phyloP scores from a whole-genome alignment of 2,797 vertebrate species.

The Leptatherina wallacei region DNA sequence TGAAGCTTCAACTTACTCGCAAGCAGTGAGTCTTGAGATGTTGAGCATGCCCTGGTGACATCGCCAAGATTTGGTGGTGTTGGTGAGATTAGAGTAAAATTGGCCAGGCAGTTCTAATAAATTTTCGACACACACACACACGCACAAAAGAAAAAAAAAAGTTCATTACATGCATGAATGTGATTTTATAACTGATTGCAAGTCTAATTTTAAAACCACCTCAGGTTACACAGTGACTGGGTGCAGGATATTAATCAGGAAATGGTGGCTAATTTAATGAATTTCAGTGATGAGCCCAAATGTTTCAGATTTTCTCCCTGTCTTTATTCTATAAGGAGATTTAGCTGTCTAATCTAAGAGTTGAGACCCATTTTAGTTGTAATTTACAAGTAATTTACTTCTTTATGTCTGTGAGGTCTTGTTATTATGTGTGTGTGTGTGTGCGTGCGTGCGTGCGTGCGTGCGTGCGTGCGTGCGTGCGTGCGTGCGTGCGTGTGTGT shows the following conservation, averaged over 20 bases:
- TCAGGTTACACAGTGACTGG: neutral
- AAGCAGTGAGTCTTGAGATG: neutral
- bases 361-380: too few relatives aligned
- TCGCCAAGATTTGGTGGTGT: neutral
- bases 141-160: neutral
- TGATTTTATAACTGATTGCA: neutral
- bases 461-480: too few relatives aligned
- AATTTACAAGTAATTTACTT: too few relatives aligned
- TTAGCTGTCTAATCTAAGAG: too few relatives aligned
- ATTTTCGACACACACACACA: neutral
- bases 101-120: neutral
- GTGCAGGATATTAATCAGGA: neutral
- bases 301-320: neutral
- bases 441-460: too few relatives aligned
- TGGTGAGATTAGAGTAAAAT: neutral
- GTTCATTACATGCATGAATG: neutral
- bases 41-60: neutral
- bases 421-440: too few relatives aligned
- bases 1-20: neutral
- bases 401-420: too few relatives aligned
- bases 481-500: too few relatives aligned
- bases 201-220: neutral
- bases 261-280: constrained; percentile 1
- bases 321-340: neutral
- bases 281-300: neutral